Evolutionary conservation across 1,140 invertebrate species (phyloP).

Genomic region (Drosophila asahinai): DNA sequence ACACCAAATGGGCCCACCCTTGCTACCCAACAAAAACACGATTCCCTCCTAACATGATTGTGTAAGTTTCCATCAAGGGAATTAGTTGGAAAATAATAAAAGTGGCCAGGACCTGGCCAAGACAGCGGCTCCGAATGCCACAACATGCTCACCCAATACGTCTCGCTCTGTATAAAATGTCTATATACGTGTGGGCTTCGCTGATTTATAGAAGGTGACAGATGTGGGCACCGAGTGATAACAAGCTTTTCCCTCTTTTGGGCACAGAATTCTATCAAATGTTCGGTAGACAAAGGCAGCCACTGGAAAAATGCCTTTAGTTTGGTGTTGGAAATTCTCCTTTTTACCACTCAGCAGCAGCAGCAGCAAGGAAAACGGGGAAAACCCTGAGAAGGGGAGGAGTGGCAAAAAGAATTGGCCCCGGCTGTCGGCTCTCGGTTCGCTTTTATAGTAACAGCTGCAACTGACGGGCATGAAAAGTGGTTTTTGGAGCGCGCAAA

Average conservation of each 20-base stretch:
- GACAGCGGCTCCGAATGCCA: slow-evolving; percentile 44
- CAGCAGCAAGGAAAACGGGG: slow-evolving; percentile 6
- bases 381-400: neutral
- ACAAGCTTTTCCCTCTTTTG: slow-evolving; percentile 61
- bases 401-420: slow-evolving; percentile 42
- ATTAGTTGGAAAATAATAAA: slow-evolving; percentile 72
- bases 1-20: neutral
- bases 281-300: slow-evolving; percentile 51
- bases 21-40: neutral
- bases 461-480: slow-evolving; percentile 82
- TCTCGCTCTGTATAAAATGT: slow-evolving; percentile 19
- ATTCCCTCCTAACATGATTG: slow-evolving; percentile 52
- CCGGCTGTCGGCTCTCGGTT: slow-evolving; percentile 50
- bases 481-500: slow-evolving; percentile 71
- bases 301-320: slow-evolving; percentile 65
- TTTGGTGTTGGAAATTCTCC: slow-evolving; percentile 49
- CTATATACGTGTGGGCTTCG: slow-evolving; percentile 47
- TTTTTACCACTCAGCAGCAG: slow-evolving; percentile 21
- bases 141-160: slow-evolving; percentile 43
- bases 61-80: slow-evolving; percentile 79
- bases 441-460: slow-evolving; percentile 74
- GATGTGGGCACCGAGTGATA: slow-evolving; percentile 80
- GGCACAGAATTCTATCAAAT: slow-evolving; percentile 56
- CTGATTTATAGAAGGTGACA: slow-evolving; percentile 84
- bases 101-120: slow-evolving; percentile 24